Evolutionary conservation across 2,797 vertebrate species (phyloP).

Genomic region (Molossus molossus): DNA sequence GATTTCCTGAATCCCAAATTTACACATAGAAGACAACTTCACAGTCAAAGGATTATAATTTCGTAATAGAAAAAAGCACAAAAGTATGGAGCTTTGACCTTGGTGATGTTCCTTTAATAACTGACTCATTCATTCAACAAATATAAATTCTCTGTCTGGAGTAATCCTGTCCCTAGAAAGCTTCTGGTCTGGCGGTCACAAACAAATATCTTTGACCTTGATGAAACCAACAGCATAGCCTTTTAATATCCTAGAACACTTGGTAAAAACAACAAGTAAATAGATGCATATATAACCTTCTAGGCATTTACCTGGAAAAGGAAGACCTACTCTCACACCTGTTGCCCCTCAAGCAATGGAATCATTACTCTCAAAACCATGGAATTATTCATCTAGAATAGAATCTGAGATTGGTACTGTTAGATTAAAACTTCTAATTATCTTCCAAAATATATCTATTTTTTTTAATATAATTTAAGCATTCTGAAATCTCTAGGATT

Average conservation of each 20-base stretch:
- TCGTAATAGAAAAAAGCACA: background rate
- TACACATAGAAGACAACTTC: background rate
- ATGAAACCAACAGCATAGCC: background rate
- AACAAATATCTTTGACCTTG: background rate
- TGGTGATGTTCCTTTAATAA: background rate
- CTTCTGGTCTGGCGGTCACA: background rate
- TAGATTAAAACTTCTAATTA: background rate
- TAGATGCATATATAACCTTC: background rate
- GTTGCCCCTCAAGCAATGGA: background rate
- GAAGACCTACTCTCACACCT: background rate
- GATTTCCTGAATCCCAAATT: slow-evolving; percentile 18
- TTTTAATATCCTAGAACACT: background rate
- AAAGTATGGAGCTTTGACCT: background rate
- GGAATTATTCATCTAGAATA: background rate
- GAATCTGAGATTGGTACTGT: background rate
- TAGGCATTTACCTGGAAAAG: background rate
- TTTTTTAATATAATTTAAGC: background rate
- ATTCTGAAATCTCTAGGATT: background rate
- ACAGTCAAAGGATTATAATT: background rate
- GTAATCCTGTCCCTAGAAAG: background rate
- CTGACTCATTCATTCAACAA: background rate
- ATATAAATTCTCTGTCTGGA: background rate
- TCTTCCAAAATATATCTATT: background rate
- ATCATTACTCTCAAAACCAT: background rate
- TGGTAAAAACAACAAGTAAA: background rate